A percentile compares a stretch with the other conserved stretches of the same genome.
Conservation (phyloP, 2,797 vertebrate species). For the Sarcoramphus papa region DNA sequence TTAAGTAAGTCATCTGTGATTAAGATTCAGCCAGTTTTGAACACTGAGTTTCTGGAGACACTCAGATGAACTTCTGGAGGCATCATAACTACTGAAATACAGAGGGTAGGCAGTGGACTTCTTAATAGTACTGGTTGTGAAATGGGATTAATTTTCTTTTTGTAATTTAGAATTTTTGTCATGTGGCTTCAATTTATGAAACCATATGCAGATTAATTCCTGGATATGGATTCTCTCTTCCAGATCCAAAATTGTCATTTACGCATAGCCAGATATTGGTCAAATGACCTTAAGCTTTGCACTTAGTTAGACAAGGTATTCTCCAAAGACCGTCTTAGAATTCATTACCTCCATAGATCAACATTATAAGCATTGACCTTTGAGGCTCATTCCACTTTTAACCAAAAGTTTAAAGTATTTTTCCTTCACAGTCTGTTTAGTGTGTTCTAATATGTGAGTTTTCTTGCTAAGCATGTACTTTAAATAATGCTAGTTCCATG, state of each 20-base stretch:
- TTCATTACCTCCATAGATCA: not conserved
- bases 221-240: not conserved
- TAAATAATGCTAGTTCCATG: not conserved
- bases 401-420: not conserved
- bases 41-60: not conserved
- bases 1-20: slow-evolving; percentile 5
- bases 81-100: not conserved
- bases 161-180: not conserved
- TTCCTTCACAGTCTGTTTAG: not conserved
- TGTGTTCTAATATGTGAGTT: not conserved
- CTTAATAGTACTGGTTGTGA: not conserved
- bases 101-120: not conserved
- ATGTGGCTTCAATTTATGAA: not conserved
- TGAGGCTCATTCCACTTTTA: not conserved
- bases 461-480: not conserved
- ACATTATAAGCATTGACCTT: not conserved
- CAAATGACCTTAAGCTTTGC: not conserved
- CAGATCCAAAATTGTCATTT: not conserved
- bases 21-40: not conserved
- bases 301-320: not conserved
- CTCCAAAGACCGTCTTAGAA: not conserved
- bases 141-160: not conserved
- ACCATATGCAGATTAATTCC: not conserved
- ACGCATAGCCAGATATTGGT: not conserved
- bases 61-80: not conserved